Evolutionary conservation across 2,797 vertebrate genomes (phyloP).

Genomic region (Poecilia gillii): DNA sequence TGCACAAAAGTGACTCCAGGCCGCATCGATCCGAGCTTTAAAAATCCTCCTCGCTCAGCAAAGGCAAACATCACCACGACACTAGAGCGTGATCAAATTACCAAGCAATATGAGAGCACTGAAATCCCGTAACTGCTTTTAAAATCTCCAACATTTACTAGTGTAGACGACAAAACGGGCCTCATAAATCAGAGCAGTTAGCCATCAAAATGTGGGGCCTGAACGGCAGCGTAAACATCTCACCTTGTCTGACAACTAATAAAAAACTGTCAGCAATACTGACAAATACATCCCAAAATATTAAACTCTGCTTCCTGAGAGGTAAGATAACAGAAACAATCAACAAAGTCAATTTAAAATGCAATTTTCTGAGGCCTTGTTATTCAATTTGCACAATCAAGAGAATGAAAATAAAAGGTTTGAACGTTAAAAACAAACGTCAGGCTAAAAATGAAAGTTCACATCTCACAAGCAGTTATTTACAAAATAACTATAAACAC

Average conservation of each 20-base stretch:
- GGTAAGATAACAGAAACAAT: conserved; percentile 29
- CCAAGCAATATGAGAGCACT: conserved; percentile 27
- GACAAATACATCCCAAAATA: conserved; percentile 14
- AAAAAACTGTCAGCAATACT: conserved; percentile 3
- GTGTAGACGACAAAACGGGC: conserved; percentile 26
- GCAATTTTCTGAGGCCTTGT: conserved; percentile 14
- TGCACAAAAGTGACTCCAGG: conserved; percentile 37
- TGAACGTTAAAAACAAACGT: conserved; percentile 32
- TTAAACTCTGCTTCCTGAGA: conserved; percentile 4
- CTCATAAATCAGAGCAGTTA: conserved; percentile 24
- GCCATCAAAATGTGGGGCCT: conserved; percentile 45
- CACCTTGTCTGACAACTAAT: conserved; percentile 20
- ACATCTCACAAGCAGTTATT: background rate
- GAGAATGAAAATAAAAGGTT: conserved; percentile 38
- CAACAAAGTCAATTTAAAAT: conserved; percentile 27
- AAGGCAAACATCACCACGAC: conserved; percentile 37
- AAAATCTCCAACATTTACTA: conserved; percentile 31
- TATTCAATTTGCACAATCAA: conserved; percentile 48
- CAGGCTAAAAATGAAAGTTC: conserved; percentile 18
- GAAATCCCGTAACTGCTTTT: conserved; percentile 32
- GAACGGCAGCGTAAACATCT: conserved; percentile 52
- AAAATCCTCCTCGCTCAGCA: conserved; percentile 49
- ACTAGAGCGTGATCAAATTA: conserved; percentile 52
- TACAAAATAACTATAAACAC: background rate
- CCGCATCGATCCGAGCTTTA: conserved; percentile 41